Evolutionary conservation across 2,888 invertebrate species (phyloP).

Genomic region (Pogonocherus hispidulus): DNA sequence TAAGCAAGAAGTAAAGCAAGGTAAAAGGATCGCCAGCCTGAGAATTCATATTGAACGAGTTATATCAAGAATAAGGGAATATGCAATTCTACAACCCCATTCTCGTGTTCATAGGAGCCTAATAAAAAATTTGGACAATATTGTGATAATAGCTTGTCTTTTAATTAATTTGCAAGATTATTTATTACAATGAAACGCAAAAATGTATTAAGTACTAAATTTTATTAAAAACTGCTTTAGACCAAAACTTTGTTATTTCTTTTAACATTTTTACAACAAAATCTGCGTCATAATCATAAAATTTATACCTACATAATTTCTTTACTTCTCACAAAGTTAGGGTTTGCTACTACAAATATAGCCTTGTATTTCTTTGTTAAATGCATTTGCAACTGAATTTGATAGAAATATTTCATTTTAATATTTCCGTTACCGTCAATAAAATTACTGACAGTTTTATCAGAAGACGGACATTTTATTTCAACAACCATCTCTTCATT

Average conservation of each 20-base stretch:
- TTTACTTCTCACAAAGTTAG: neutral
- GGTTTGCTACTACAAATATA: neutral
- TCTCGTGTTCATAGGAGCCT: slow-evolving; percentile 36
- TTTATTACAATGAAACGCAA: slow-evolving; percentile 1
- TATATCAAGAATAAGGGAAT: slow-evolving; percentile 49
- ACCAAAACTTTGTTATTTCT: neutral
- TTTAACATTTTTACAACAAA: neutral
- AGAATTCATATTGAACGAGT: slow-evolving; percentile 54
- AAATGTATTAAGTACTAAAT: neutral
- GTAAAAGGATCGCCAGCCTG: slow-evolving; percentile 45
- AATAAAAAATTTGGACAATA: slow-evolving; percentile 34
- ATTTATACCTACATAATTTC: slow-evolving; percentile 2
- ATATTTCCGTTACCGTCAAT: neutral
- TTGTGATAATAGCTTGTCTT: slow-evolving; percentile 37
- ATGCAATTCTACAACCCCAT: slow-evolving; percentile 41
- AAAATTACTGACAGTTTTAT: neutral
- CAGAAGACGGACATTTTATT: neutral
- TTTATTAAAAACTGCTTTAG: neutral
- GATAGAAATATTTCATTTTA: slow-evolving; percentile 18
- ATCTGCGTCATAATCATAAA: neutral
- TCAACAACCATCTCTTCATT: neutral
- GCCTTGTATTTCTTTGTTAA: neutral
- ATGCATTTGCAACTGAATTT: slow-evolving; percentile 31
- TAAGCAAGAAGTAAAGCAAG: slow-evolving; percentile 43
- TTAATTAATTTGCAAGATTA: slow-evolving; percentile 46